Conservation (phyloP, 2,888 invertebrate genomes). For the Punctoribates punctum region DNA sequence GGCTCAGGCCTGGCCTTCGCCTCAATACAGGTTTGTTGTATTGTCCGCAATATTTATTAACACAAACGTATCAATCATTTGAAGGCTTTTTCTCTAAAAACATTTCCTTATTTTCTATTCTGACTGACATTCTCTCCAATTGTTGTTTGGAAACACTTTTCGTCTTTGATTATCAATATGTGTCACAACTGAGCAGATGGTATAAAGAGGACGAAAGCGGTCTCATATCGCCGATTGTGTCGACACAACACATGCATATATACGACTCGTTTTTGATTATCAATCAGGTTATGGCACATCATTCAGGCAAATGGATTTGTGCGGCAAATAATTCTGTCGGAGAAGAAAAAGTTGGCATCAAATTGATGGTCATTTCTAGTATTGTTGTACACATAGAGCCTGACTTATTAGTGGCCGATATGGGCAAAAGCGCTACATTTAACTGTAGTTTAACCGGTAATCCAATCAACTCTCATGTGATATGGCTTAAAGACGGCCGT, state of each 20-base stretch:
- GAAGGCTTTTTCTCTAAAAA: slow-evolving; percentile 27
- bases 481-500: slow-evolving; percentile 74
- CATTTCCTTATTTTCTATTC: slow-evolving; percentile 8
- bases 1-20: slow-evolving; percentile 53
- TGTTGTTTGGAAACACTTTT: neutral
- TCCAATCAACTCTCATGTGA: slow-evolving; percentile 59
- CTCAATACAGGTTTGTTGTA: slow-evolving; percentile 50
- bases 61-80: slow-evolving; percentile 33
- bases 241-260: slow-evolving; percentile 37
- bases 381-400: slow-evolving; percentile 69
- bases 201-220: slow-evolving; percentile 41
- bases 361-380: slow-evolving; percentile 56
- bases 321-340: slow-evolving; percentile 41
- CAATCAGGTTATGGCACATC: slow-evolving; percentile 36
- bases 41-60: slow-evolving; percentile 28
- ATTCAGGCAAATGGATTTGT: slow-evolving; percentile 43
- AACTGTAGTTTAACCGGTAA: slow-evolving; percentile 82
- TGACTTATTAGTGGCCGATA: slow-evolving; percentile 66
- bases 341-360: slow-evolving; percentile 41
- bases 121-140: neutral
- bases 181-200: slow-evolving; percentile 39
- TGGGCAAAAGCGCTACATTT: slow-evolving; percentile 76
- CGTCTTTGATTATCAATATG: slow-evolving; percentile 32
- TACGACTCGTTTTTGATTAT: slow-evolving; percentile 34
- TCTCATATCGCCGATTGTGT: slow-evolving; percentile 39